These are phyloP conservation scores for Silurus glanis DNA, from an alignment of 2,113 vertebrate genomes.

Conservation along the genomic window DNA sequence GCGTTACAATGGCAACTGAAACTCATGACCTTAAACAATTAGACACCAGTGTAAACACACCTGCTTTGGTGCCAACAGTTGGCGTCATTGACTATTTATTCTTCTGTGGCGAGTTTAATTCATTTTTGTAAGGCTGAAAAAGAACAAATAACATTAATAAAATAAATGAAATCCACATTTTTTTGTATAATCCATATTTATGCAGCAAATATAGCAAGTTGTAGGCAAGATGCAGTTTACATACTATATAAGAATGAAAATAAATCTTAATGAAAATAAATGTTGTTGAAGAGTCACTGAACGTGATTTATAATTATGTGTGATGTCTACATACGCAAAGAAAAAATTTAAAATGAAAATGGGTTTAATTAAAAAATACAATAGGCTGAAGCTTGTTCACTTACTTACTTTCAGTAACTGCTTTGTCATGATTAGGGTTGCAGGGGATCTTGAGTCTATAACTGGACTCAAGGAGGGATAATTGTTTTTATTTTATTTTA, in stretches of 20 bases:
- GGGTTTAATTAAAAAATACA: background rate
- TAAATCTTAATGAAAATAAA: background rate
- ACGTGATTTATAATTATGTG: background rate
- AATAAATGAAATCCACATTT: background rate
- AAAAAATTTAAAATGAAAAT: background rate
- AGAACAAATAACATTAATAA: background rate
- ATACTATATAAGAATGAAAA: background rate
- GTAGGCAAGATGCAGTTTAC: background rate
- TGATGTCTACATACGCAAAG: background rate
- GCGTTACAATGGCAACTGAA: slow-evolving; percentile 13
- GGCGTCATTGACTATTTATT: background rate
- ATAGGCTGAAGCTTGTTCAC: background rate
- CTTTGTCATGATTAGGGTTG: background rate
- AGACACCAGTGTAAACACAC: slow-evolving; percentile 6
- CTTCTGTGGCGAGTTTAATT: background rate
- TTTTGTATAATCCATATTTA: background rate
- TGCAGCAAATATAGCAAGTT: background rate
- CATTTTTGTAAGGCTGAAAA: background rate
- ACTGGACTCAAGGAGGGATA: background rate
- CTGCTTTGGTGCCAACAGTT: slow-evolving; percentile 2
- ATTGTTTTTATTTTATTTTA: background rate
- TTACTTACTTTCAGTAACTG: background rate
- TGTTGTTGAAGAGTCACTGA: background rate
- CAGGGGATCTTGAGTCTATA: background rate
- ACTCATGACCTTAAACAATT: background rate